A percentile compares a stretch with the other conserved stretches of the same genome.
Conservation (phyloP, 92 coral and sea anemone species). For the Palythoa caribaeorum region DNA sequence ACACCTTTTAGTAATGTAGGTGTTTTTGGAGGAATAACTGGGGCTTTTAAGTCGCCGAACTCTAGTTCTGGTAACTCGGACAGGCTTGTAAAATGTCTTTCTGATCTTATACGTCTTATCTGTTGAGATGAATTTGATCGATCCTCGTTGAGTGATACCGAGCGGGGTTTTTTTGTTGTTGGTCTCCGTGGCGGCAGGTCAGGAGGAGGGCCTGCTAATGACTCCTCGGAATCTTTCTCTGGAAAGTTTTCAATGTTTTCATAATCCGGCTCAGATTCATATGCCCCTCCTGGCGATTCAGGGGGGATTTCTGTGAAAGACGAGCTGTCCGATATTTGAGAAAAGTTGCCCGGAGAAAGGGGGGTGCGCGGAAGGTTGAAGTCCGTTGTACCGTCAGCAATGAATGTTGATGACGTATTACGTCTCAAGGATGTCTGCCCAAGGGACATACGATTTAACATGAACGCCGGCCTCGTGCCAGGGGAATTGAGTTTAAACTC, state of each 20-base stretch:
- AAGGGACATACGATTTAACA: constrained; percentile 75
- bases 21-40: constrained; percentile 51
- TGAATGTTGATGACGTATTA: constrained; percentile 57
- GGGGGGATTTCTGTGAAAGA: constrained; percentile 72
- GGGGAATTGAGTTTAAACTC: constrained; percentile 89
- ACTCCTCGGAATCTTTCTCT: constrained; percentile 64
- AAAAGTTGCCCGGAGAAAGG: constrained; percentile 40
- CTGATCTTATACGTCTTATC: constrained; percentile 63
- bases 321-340: constrained; percentile 71
- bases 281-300: constrained; percentile 68
- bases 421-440: constrained; percentile 72
- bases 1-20: constrained; percentile 32
- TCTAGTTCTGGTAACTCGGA: constrained; percentile 45
- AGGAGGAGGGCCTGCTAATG: constrained; percentile 68
- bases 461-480: constrained; percentile 75
- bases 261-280: constrained; percentile 84
- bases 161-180: constrained; percentile 67
- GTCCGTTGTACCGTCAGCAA: constrained; percentile 59
- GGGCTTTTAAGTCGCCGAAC: constrained; percentile 21
- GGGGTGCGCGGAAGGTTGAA: constrained; percentile 69
- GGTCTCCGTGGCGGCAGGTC: constrained; percentile 80
- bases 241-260: constrained; percentile 90
- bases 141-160: constrained; percentile 69
- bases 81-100: constrained; percentile 43
- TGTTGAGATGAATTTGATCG: constrained; percentile 46